These are phyloP conservation scores for Chrosomus eos DNA, from an alignment of 2,797 vertebrate genomes.

Conservation along the genomic window DNA sequence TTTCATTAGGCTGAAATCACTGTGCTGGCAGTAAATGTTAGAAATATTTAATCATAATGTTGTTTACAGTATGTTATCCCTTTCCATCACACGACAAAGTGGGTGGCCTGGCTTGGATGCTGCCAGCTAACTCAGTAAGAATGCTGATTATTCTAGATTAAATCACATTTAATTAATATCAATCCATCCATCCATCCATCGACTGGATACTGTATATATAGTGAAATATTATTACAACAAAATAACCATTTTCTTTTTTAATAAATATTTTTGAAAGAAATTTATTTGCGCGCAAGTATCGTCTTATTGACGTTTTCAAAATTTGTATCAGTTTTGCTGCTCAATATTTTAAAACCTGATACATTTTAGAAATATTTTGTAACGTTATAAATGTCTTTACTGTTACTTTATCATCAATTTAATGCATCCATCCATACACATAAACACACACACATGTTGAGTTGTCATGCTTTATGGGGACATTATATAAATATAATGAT, in stretches of 20 bases:
- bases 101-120: background rate
- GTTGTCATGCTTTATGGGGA: too few species aligned
- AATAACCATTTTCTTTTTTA: background rate
- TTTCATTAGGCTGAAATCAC: slow-evolving; percentile 6
- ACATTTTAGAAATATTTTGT: background rate
- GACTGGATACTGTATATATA: too few species aligned
- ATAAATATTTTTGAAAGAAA: background rate
- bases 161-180: background rate
- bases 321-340: background rate
- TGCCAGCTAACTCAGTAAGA: background rate
- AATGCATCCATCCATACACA: background rate
- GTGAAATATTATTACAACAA: background rate
- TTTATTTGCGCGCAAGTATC: background rate
- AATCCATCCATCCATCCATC: too few species aligned
- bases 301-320: background rate
- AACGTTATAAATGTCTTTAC: background rate
- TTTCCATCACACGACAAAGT: slow-evolving; percentile 32
- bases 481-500: background rate
- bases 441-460: background rate
- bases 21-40: slow-evolving; percentile 16
- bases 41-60: slow-evolving; percentile 27
- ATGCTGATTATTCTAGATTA: background rate
- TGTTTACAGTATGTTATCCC: slow-evolving; percentile 59
- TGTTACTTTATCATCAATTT: background rate
- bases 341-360: background rate